Evolutionary conservation across 2,888 invertebrate species (phyloP).

Genomic region (Caenorhabditis sulstoni): DNA sequence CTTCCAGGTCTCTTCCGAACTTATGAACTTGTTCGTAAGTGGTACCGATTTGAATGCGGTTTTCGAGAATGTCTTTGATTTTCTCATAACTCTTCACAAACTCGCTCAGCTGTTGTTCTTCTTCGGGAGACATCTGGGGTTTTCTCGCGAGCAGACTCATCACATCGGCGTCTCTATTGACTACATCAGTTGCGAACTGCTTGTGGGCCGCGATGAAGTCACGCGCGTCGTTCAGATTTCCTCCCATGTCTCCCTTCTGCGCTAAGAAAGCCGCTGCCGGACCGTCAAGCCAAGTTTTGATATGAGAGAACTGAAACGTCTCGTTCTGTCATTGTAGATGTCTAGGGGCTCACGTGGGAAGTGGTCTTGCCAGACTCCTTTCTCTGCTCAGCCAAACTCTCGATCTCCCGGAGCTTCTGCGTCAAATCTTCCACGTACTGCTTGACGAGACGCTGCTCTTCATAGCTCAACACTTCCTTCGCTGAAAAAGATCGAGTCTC

Average conservation of each 20-base stretch:
- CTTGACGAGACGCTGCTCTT: conserved; percentile 67
- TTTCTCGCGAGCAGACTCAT: conserved; percentile 62
- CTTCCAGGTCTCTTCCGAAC: conserved; percentile 75
- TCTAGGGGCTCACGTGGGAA: conserved; percentile 54
- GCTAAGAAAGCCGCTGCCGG: conserved; percentile 73
- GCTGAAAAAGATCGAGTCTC: too few species aligned
- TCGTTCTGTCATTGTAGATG: background rate
- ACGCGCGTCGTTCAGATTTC: conserved; percentile 59
- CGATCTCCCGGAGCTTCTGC: conserved; percentile 67
- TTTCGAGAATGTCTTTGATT: conserved; percentile 73
- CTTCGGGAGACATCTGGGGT: conserved; percentile 64
- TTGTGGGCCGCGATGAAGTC: conserved; percentile 73
- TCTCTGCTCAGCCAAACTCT: conserved; percentile 70
- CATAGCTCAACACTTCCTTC: conserved; percentile 67
- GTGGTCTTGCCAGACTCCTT: conserved; percentile 63
- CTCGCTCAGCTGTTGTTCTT: conserved; percentile 54
- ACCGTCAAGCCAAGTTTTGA: conserved; percentile 70
- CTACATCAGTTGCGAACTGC: conserved; percentile 70
- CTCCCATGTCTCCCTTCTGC: conserved; percentile 72
- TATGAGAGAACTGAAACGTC: conserved; percentile 39
- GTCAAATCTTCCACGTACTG: conserved; percentile 66
- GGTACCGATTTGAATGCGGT: conserved; percentile 73
- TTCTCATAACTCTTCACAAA: conserved; percentile 69
- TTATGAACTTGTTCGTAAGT: conserved; percentile 77
- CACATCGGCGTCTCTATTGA: conserved; percentile 70